Conservation (phyloP, 2,113 vertebrate species). For the Lepidothrix coronata region DNA sequence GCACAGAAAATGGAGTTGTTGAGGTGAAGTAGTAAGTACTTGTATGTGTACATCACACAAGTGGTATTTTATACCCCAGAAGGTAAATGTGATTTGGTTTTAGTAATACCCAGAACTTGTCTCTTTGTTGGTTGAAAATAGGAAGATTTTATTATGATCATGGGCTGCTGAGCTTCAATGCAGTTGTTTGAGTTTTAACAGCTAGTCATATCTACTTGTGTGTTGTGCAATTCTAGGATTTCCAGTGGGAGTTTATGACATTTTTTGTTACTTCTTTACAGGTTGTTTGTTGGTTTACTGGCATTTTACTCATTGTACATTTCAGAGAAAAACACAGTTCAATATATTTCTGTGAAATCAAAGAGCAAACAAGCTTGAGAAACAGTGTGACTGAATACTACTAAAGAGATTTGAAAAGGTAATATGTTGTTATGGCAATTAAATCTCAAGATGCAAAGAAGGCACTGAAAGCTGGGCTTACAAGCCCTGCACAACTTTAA, state of each 20-base stretch:
- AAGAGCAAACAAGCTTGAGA: background rate
- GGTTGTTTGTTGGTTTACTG: background rate
- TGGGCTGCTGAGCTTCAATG: background rate
- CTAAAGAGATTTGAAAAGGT: background rate
- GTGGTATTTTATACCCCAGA: background rate
- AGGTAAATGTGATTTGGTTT: background rate
- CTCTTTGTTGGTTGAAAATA: background rate
- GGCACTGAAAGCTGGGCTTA: background rate
- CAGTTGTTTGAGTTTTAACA: background rate
- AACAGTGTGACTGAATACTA: background rate
- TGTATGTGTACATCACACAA: background rate
- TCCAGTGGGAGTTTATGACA: background rate
- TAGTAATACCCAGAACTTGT: background rate
- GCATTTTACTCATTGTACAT: background rate
- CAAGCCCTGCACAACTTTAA: background rate
- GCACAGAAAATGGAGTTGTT: background rate
- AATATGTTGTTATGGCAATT: background rate
- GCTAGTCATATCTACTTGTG: background rate
- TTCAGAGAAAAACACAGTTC: background rate
- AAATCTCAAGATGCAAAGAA: background rate
- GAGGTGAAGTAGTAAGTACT: background rate
- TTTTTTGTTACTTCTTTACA: background rate
- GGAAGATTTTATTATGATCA: background rate
- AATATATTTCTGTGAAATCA: background rate
- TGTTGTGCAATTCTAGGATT: background rate